Evolutionary conservation across 1,140 invertebrate species (phyloP).

Genomic region (Zophobas morio): DNA sequence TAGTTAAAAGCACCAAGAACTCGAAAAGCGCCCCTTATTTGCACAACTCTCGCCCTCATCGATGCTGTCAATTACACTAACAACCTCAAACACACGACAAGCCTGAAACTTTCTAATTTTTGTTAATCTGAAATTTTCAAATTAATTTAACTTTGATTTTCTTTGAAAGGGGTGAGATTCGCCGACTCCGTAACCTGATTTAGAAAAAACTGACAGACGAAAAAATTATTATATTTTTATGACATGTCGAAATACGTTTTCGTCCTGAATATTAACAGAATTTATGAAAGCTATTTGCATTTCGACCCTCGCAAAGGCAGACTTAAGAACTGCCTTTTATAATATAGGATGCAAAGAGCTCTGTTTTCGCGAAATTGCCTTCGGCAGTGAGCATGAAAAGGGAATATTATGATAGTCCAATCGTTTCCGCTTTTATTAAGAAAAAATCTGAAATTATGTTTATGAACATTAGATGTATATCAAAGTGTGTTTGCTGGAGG

Average conservation of each 20-base stretch:
- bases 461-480: too few species aligned
- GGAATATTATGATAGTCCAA: background rate
- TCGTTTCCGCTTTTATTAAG: background rate
- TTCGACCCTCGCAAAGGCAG: background rate
- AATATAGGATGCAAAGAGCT: slow-evolving; percentile 10
- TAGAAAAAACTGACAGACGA: background rate
- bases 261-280: slow-evolving; percentile 23
- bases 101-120: too few species aligned
- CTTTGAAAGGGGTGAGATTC: background rate
- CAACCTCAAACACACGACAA: too few species aligned
- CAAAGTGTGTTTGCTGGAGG: too few species aligned
- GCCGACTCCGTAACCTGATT: background rate
- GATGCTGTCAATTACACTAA: too few species aligned
- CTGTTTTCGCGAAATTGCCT: slow-evolving; percentile 8
- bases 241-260: slow-evolving; percentile 18
- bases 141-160: background rate
- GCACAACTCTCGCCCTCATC: too few species aligned
- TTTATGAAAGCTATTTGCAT: slow-evolving; percentile 32
- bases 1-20: too few species aligned
- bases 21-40: too few species aligned
- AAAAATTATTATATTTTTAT: background rate
- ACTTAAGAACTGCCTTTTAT: slow-evolving; percentile 16
- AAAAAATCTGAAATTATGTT: too few species aligned
- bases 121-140: too few species aligned
- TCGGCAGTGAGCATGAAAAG: background rate